These are phyloP conservation scores for Drosophila putrida DNA, from an alignment of 2,888 invertebrate species.

Conservation along the genomic window DNA sequence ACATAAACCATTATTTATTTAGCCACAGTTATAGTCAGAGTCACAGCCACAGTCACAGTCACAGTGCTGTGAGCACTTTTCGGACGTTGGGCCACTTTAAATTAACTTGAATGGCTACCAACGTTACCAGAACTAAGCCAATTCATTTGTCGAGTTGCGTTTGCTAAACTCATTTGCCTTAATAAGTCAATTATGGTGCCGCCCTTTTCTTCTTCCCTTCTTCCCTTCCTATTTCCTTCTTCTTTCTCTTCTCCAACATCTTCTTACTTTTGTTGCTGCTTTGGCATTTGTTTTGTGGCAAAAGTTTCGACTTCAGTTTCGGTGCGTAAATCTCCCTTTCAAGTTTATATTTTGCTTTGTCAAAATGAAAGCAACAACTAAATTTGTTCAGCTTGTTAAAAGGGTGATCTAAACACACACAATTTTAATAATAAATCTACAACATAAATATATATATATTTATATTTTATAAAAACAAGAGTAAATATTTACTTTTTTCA, in stretches of 20 bases:
- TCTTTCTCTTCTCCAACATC: neutral
- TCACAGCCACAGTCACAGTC: constrained; percentile 33
- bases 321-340: constrained; percentile 16
- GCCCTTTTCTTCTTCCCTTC: constrained; percentile 13
- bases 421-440: no score
- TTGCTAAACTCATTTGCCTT: constrained; percentile 65
- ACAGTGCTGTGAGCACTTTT: constrained; percentile 39
- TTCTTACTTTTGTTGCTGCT: constrained; percentile 14
- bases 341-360: neutral
- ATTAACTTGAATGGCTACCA: constrained; percentile 63
- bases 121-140: constrained; percentile 50
- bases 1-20: constrained; percentile 76
- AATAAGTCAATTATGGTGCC: constrained; percentile 72
- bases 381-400: neutral
- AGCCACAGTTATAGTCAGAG: constrained; percentile 38
- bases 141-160: constrained; percentile 58
- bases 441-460: no score
- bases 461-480: no score
- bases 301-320: constrained; percentile 25
- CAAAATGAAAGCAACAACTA: neutral
- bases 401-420: no score
- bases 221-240: neutral
- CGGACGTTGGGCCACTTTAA: constrained; percentile 59
- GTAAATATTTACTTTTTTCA: no score
- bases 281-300: constrained; percentile 20